phyloP scores from a whole-genome alignment of 2,797 vertebrate genomes.

The Chaetodon trifasciatus region DNA sequence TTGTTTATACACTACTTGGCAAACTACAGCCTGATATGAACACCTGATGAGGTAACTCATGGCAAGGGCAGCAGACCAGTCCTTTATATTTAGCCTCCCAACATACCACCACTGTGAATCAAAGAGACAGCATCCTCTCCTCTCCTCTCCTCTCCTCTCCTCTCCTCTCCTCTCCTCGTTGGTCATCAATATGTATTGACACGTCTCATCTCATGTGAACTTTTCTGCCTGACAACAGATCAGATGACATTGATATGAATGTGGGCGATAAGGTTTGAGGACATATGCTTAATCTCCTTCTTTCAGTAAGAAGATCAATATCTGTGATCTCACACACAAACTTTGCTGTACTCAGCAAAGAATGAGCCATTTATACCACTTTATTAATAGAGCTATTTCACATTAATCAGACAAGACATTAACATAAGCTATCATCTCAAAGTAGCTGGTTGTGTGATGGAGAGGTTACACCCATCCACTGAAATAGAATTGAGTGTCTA shows the following conservation, averaged over 20 bases:
- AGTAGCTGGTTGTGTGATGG: background rate
- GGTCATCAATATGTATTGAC: background rate
- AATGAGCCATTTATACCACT: background rate
- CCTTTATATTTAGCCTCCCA: background rate
- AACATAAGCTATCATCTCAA: too few species aligned
- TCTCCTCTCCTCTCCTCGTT: background rate
- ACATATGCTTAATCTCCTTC: background rate
- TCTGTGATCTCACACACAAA: background rate
- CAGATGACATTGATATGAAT: background rate
- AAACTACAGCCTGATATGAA: background rate
- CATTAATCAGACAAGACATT: too few species aligned
- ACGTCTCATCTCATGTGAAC: background rate
- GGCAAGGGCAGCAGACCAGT: background rate
- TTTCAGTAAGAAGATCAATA: background rate
- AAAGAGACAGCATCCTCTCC: background rate
- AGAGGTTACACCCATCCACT: background rate
- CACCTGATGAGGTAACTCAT: background rate
- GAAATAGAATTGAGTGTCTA: background rate
- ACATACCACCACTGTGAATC: background rate
- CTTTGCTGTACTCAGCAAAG: too few species aligned
- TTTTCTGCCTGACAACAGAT: background rate
- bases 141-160: background rate
- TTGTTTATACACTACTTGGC: background rate
- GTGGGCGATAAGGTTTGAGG: too few species aligned
- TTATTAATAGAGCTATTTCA: too few species aligned